Base-by-base conservation (phyloP, 2,113 vertebrate species). In the Haemorhous mexicanus region DNA sequence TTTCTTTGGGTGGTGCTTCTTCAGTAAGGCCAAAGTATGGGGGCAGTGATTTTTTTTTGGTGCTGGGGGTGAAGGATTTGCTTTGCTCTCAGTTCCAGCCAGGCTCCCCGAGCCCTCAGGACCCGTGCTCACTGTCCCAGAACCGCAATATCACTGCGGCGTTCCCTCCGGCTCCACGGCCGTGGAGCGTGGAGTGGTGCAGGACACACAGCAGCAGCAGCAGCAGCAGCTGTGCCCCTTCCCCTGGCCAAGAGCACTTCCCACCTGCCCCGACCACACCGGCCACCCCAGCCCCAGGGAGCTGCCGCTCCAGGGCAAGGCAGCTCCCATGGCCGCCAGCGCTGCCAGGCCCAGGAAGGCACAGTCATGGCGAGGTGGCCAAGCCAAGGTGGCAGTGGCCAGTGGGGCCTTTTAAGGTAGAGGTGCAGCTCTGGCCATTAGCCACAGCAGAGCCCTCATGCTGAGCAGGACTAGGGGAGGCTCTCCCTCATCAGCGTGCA, bases 101-200 rank as follows among this genome's bases (percentile, higher is more conserved):
- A 2, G 22, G 37, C 44, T 86, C 73, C 76, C 16, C 3, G 7
- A 78, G 77, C 84, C 56, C 53, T 75, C 47, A 37, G 46, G 63
- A 80, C 35, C 49, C 30, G 44, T 14, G 41, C 66, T 79, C 70
- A 1, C 52, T 19, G 33, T 52, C 95, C 91, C 89, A 12, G 49
- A 75, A 82, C 81, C 44, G 33, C 91, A 69, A 17, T 6, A 62
- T 44, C 84, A 24, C 84, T 17, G 47, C 68, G 33, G 64, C 9
- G 1, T 75, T 78, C 18, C 47, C 79, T 37, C 39, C 17, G 2
- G 22, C 46, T 52, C 16, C 1, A 21, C 1, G 14, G n/a, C 27
- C 3, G 1, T 2, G 8, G 2, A 2, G 13, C 3, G 41, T 5
- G 7, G 17, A 5, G 18, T 17, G 4, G 41, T 7, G 61, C 9